Conservation (phyloP, 1,140 invertebrate genomes). For the Cotesia chilonis region DNA sequence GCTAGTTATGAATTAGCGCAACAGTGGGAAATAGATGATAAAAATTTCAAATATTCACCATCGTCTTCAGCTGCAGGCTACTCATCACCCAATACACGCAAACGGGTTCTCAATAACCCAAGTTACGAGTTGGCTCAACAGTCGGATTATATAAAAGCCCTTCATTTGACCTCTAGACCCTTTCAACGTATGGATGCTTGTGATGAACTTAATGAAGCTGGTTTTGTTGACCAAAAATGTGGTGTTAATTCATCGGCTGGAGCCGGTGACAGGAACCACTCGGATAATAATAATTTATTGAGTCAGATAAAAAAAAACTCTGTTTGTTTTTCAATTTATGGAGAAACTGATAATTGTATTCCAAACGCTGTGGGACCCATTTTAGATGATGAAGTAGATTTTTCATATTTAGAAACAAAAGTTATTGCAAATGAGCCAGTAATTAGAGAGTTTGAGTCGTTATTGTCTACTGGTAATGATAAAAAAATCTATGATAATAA, state of each 20-base stretch:
- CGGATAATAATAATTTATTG: conserved; percentile 44
- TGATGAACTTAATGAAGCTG: conserved; percentile 54
- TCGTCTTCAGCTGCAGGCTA: conserved; percentile 17
- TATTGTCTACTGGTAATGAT: conserved; percentile 30
- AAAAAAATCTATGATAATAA: conserved; percentile 4
- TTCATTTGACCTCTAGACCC: conserved; percentile 38
- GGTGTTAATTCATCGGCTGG: background rate
- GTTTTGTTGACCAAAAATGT: conserved; percentile 33
- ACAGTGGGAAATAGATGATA: conserved; percentile 54
- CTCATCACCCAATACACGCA: conserved; percentile 17
- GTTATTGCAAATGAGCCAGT: conserved; percentile 45
- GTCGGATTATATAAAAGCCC: conserved; percentile 52
- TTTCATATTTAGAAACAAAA: conserved; percentile 61
- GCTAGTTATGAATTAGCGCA: conserved; percentile 61
- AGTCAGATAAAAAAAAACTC: conserved; percentile 66
- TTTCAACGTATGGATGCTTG: conserved; percentile 61
- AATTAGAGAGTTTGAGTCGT: conserved; percentile 28
- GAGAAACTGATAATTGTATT: conserved; percentile 49
- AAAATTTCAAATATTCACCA: conserved; percentile 26
- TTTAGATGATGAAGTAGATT: conserved; percentile 61
- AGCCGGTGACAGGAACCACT: conserved; percentile 10
- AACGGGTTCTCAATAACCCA: conserved; percentile 56
- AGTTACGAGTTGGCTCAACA: conserved; percentile 64
- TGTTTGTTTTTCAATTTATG: conserved; percentile 61
- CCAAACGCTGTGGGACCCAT: conserved; percentile 29